Percentiles rank a stretch among this genome's conserved stretches.
Conservation (phyloP, 2,113 vertebrate genomes). For the Lagopus muta region DNA sequence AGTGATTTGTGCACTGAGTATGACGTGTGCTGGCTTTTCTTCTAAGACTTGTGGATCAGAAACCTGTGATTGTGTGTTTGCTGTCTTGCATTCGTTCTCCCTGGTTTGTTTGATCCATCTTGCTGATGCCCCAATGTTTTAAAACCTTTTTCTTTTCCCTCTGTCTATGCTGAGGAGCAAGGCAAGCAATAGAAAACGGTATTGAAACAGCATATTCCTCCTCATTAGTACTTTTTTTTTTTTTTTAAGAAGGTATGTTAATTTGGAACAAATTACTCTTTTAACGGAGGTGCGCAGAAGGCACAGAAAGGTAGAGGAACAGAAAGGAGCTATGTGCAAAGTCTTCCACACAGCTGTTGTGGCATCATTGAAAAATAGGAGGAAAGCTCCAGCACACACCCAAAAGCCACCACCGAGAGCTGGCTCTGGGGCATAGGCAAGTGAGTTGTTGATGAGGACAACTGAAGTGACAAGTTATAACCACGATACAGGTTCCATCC, state of each 20-base stretch:
- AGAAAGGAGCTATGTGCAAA: not conserved
- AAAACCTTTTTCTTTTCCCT: not conserved
- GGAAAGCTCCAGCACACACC: not conserved
- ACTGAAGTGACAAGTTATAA: not conserved
- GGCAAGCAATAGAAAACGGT: not conserved
- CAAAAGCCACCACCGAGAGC: not conserved
- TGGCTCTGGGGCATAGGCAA: not conserved
- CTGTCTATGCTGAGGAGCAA: not conserved
- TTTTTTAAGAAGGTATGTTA: not conserved
- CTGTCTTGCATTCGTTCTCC: not conserved
- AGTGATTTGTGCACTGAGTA: not conserved
- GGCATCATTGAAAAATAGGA: not conserved
- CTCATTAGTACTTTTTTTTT: not conserved
- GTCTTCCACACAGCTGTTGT: not conserved
- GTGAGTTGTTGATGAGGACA: not conserved
- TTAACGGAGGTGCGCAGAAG: not conserved
- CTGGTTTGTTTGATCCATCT: not conserved
- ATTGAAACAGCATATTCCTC: not conserved
- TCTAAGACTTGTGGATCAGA: not conserved
- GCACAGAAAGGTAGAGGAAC: not conserved
- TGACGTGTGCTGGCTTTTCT: conserved; percentile 10
- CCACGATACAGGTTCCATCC: not conserved
- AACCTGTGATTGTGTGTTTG: not conserved
- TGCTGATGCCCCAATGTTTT: not conserved
- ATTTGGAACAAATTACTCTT: not conserved